Conservation (phyloP, 2,888 invertebrate species). For the Isotomurus palustris region DNA sequence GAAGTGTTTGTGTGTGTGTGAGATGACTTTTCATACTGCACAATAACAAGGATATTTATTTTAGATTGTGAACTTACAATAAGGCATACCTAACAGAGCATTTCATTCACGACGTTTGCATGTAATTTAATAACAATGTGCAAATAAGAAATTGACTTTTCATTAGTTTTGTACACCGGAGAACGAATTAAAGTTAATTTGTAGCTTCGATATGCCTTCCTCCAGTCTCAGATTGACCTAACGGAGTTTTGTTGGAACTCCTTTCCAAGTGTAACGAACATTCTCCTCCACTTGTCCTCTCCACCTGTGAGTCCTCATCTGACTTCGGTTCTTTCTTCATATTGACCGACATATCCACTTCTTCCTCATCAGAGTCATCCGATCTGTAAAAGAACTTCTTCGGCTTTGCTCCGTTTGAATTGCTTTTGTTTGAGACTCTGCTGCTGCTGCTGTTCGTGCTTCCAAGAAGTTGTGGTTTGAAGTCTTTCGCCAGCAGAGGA, state of each 20-base stretch:
- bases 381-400: slow-evolving; percentile 44
- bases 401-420: slow-evolving; percentile 6
- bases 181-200: neutral
- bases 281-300: slow-evolving; percentile 15
- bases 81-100: no score
- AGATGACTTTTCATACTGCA: no score
- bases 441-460: slow-evolving; percentile 15
- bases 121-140: no score
- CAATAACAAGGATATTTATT: no score
- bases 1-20: no score
- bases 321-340: slow-evolving; percentile 19
- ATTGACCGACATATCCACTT: slow-evolving; percentile 34
- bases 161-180: no score
- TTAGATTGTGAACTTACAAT: no score
- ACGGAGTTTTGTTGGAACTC: no score
- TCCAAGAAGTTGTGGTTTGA: slow-evolving; percentile 3
- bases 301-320: slow-evolving; percentile 9
- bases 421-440: slow-evolving; percentile 11
- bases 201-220: neutral
- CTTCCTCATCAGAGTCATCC: slow-evolving; percentile 46
- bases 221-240: no score
- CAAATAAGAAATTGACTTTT: no score
- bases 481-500: slow-evolving; percentile 3
- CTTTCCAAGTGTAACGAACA: slow-evolving; percentile 3
- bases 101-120: no score